Evolutionary conservation across 2,113 vertebrate genomes (phyloP).

Genomic region (Danionella cerebrum): DNA sequence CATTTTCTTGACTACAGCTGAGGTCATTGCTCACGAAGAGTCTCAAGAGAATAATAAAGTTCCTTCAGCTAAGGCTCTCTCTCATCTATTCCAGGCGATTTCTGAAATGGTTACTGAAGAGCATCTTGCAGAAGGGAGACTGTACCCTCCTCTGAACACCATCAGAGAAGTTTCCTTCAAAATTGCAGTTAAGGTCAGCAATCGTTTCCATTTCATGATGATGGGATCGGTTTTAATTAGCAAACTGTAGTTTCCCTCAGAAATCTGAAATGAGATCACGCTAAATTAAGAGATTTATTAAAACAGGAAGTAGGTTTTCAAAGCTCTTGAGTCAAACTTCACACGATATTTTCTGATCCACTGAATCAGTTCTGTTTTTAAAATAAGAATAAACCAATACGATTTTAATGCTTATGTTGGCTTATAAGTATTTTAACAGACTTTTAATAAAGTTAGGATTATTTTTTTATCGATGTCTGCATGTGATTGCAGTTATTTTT

Average conservation of each 20-base stretch:
- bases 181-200: constrained; percentile 84
- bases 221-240: background rate
- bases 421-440: too few relatives aligned
- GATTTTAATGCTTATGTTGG: too few relatives aligned
- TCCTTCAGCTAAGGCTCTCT: background rate
- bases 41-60: background rate
- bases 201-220: background rate
- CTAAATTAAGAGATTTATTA: constrained; percentile 16
- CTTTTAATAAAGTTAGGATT: too few relatives aligned
- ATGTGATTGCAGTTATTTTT: too few relatives aligned
- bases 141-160: constrained; percentile 84
- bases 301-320: constrained; percentile 6
- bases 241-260: background rate
- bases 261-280: background rate
- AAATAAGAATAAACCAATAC: too few relatives aligned
- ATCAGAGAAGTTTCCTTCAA: constrained; percentile 94
- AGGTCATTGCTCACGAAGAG: constrained; percentile 61
- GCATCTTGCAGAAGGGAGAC: constrained; percentile 82
- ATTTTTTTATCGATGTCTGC: too few relatives aligned
- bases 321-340: background rate
- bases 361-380: too few relatives aligned
- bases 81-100: constrained; percentile 71
- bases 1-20: constrained; percentile 89
- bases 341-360: too few relatives aligned
- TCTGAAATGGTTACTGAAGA: constrained; percentile 85